phyloP scores from a whole-genome alignment of 2,797 vertebrate genomes.

The Gorsachius magnificus region DNA sequence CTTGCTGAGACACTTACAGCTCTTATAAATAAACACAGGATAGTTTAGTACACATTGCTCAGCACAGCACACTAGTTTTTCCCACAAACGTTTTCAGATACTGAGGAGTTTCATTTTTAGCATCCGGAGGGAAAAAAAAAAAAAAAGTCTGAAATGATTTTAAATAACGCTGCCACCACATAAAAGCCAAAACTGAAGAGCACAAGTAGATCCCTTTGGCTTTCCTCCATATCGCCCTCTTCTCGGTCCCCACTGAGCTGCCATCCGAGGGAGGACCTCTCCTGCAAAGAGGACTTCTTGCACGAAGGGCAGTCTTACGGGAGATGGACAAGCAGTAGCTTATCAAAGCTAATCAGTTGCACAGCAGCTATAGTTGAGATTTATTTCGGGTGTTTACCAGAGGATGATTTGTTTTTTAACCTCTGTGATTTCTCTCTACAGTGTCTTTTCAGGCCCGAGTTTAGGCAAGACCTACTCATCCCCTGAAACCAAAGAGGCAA shows the following conservation, averaged over 20 bases:
- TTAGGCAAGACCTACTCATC: background rate
- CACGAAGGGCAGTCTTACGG: rapidly evolving
- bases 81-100: background rate
- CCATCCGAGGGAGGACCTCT: background rate
- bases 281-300: background rate
- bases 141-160: background rate
- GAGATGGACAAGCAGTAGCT: rapidly evolving
- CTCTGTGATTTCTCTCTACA: background rate
- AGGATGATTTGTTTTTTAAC: background rate
- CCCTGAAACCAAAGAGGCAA: background rate
- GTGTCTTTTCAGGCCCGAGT: background rate
- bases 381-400: background rate
- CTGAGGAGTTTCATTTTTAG: background rate
- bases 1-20: background rate
- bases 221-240: background rate
- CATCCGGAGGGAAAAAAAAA: background rate
- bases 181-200: background rate
- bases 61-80: background rate
- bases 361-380: background rate
- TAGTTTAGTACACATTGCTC: background rate
- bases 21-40: background rate
- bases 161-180: background rate
- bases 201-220: no score
- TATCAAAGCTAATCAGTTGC: background rate
- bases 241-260: background rate